phyloP scores from a whole-genome alignment of 2,888 invertebrate species.

The Rhingia rostrata region DNA sequence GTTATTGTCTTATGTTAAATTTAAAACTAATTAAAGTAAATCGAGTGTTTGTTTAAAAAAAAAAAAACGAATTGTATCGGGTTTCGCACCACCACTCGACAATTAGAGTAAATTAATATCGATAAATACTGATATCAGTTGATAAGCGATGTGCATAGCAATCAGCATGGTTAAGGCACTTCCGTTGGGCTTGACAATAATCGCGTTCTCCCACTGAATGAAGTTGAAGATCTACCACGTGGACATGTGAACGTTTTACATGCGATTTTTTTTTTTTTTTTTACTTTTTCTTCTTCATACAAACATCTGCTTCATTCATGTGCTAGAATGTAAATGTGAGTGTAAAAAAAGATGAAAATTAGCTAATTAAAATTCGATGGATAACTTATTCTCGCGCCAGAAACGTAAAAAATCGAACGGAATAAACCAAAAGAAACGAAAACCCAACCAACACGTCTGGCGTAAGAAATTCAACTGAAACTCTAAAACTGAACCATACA shows the following conservation, averaged over 20 bases:
- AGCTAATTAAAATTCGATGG: not conserved
- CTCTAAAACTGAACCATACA: conserved; percentile 28
- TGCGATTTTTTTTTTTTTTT: too few species aligned
- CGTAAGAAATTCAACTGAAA: conserved; percentile 35
- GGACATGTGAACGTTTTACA: conserved; percentile 22
- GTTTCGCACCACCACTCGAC: not conserved
- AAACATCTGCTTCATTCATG: conserved; percentile 31
- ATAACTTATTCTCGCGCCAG: not conserved
- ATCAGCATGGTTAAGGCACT: conserved; percentile 63
- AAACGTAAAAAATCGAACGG: not conserved
- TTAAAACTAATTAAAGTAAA: conserved; percentile 15
- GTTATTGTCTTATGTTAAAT: not conserved
- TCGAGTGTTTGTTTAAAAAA: not conserved
- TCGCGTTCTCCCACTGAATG: conserved; percentile 2
- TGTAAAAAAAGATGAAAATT: conserved; percentile 11
- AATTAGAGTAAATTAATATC: conserved; percentile 51
- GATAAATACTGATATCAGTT: conserved; percentile 51
- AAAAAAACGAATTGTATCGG: not conserved
- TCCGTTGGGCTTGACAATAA: conserved; percentile 26
- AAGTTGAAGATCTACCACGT: conserved; percentile 58
- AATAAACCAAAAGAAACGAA: not conserved
- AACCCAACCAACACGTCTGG: conserved; percentile 51
- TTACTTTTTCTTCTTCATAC: too few species aligned
- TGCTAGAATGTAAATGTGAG: not conserved
- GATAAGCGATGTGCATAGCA: conserved; percentile 56